Percentiles rank a stretch among this genome's conserved stretches.
These are phyloP conservation scores for Apotomis capreana DNA, from an alignment of 2,888 invertebrate genomes.

Conservation along the genomic window DNA sequence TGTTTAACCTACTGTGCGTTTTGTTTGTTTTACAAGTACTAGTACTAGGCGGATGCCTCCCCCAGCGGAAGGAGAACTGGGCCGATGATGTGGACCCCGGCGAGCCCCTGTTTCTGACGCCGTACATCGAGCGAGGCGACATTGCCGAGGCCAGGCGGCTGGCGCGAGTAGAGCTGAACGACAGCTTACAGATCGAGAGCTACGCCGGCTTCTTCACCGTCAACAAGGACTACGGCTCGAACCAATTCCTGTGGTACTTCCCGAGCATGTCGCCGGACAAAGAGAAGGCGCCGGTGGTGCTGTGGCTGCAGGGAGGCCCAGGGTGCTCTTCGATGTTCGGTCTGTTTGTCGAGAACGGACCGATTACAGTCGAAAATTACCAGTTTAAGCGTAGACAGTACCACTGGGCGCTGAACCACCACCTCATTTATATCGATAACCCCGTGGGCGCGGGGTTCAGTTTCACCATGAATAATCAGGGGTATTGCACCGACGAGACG, in stretches of 20 bases:
- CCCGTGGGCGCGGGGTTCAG: conserved; percentile 97
- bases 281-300: conserved; percentile 86
- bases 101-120: conserved; percentile 89
- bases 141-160: conserved; percentile 85
- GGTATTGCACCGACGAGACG: conserved; percentile 90
- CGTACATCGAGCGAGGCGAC: conserved; percentile 87
- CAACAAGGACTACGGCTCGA: conserved; percentile 88
- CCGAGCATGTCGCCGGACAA: conserved; percentile 85
- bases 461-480: conserved; percentile 89
- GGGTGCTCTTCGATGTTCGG: conserved; percentile 91
- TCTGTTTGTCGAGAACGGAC: conserved; percentile 93
- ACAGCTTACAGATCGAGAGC: conserved; percentile 84
- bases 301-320: conserved; percentile 95
- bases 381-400: conserved; percentile 85
- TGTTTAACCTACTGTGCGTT: no score
- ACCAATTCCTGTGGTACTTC: conserved; percentile 96
- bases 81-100: no score
- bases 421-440: conserved; percentile 95
- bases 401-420: conserved; percentile 91
- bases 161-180: conserved; percentile 83
- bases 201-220: conserved; percentile 93
- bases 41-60: no score
- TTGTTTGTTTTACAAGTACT: no score
- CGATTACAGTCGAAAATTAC: conserved; percentile 71
- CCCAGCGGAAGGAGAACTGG: no score